A percentile compares a stretch with the other conserved stretches of the same genome.
Conservation (phyloP, 2,113 vertebrate genomes). For the Elanus axillaris region DNA sequence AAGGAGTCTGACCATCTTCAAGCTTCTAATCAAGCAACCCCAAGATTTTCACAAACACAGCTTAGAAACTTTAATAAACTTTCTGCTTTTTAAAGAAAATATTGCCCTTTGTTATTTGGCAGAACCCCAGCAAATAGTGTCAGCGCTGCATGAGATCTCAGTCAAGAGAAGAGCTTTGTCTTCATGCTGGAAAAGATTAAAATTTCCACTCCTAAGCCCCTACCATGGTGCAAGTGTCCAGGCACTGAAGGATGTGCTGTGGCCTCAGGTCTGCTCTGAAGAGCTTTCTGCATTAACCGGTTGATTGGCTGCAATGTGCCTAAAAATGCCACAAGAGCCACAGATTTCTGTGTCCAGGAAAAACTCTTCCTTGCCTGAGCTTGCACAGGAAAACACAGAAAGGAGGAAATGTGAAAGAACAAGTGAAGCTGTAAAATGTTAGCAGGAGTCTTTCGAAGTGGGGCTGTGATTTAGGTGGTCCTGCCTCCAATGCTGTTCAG, state of each 20-base stretch:
- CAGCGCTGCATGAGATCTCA: not conserved
- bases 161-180: not conserved
- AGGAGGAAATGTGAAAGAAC: not conserved
- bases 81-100: not conserved
- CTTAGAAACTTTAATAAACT: not conserved
- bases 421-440: not conserved
- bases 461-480: not conserved
- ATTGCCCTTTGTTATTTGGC: not conserved
- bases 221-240: not conserved
- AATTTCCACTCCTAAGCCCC: not conserved
- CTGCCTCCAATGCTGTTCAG: rapidly evolving
- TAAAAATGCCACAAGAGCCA: not conserved
- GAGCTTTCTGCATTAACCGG: not conserved
- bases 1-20: not conserved
- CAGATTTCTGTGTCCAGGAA: not conserved
- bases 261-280: not conserved
- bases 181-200: conserved; percentile 5
- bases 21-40: not conserved
- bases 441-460: not conserved
- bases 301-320: not conserved
- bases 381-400: not conserved
- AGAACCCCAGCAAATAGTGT: not conserved
- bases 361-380: not conserved
- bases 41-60: not conserved
- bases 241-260: not conserved